phyloP scores from a whole-genome alignment of 92 coral and sea anemone species.

The Ricordea florida region DNA sequence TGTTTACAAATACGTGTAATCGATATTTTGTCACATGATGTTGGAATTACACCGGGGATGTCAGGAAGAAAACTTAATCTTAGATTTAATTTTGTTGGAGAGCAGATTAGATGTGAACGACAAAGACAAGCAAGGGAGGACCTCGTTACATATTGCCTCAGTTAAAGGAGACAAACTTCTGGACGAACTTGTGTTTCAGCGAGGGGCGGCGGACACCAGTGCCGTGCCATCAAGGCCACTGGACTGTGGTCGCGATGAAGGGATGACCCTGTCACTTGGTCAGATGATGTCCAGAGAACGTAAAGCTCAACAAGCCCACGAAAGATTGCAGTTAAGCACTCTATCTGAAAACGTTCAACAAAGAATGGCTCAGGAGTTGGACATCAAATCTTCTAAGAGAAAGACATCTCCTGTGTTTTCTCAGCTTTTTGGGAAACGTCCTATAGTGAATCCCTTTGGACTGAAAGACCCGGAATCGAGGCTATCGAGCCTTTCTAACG shows the following conservation, averaged over 20 bases:
- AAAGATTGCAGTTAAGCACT: slow-evolving; percentile 55
- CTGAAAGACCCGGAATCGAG: slow-evolving; percentile 50
- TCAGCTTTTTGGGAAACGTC: slow-evolving; percentile 9
- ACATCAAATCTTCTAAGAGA: slow-evolving; percentile 34
- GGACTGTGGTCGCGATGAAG: slow-evolving; percentile 65
- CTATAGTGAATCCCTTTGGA: slow-evolving; percentile 32
- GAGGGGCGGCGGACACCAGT: slow-evolving; percentile 66
- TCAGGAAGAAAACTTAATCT: slow-evolving; percentile 59
- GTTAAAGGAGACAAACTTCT: slow-evolving; percentile 48
- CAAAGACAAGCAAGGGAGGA: slow-evolving; percentile 74
- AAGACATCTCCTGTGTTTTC: slow-evolving; percentile 15
- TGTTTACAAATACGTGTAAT: neutral
- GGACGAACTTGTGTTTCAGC: slow-evolving; percentile 69
- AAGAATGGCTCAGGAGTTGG: slow-evolving; percentile 49
- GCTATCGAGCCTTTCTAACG: slow-evolving; percentile 66
- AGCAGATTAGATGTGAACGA: slow-evolving; percentile 51
- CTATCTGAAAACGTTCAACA: slow-evolving; percentile 59
- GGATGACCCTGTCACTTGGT: slow-evolving; percentile 61
- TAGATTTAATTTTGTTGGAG: slow-evolving; percentile 59
- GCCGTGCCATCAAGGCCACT: slow-evolving; percentile 60
- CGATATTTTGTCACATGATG: slow-evolving; percentile 30
- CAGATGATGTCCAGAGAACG: slow-evolving; percentile 74
- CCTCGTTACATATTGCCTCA: slow-evolving; percentile 75
- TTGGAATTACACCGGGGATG: slow-evolving; percentile 62
- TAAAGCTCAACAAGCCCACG: slow-evolving; percentile 57